Base-by-base conservation (phyloP, 2,888 invertebrate species). In the Apotomis turbidana region DNA sequence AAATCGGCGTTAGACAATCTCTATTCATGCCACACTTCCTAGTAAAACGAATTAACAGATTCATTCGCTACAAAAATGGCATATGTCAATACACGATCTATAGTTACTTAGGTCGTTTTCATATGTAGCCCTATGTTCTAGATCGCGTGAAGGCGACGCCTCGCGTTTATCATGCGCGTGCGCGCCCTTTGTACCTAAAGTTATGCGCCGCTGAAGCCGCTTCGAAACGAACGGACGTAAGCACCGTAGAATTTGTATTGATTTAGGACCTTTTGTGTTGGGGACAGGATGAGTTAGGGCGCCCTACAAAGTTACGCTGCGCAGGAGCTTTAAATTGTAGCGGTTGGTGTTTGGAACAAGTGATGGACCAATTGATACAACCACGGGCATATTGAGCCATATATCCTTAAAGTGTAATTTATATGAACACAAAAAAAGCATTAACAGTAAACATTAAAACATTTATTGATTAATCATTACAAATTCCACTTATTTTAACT, bases 91-190 rank as follows among this genome's bases (percentile, higher is more conserved):
- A 38, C 41, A 36, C n/a, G n/a, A n/a, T 58, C 6, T 10, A 4
- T 38, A 38, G 38, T 38, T 12, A n/a, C 46, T 57, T 66, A 57
- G 5, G 66, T 6, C 57, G 3, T 66, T 55, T 46, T 10, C 4
- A 5, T 27, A 10, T 12, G 5, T 36, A 15, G 27, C 27, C 12
- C 9, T 55, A 46, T 66, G 27, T 66, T 66, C 66, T 46, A 66
- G 71, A 68, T 71, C 71, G 71, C 71, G 71, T 71, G 71, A 71
- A 71, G 67, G 66, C 69, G 51, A 67, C 67, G 67, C 67, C 67
- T 57, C 67, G 67, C 67, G 67, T 67, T 59, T 59, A 67, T 67
- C 58, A 66, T 27, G 55, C 55, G 66, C 66, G 15, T 27, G 70
- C 71, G 70, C 71, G 67, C 71, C 71, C 66, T 61, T 71, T 67